These are phyloP conservation scores for Brachynemurus nebulosus DNA, from an alignment of 2,888 invertebrate genomes.

Conservation along the genomic window DNA sequence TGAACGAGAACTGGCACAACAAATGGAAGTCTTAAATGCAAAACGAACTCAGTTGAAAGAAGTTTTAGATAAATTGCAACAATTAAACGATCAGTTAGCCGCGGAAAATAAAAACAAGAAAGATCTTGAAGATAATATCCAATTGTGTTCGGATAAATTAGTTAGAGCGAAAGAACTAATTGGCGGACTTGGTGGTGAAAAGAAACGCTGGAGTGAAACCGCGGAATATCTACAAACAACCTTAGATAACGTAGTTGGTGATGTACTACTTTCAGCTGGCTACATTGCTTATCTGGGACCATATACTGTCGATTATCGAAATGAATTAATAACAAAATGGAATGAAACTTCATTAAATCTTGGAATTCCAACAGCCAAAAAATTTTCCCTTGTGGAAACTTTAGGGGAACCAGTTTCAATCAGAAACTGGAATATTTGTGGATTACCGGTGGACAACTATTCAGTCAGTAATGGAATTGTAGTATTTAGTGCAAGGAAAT, in stretches of 20 bases:
- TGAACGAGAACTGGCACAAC: conserved; percentile 70
- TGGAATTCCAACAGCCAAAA: conserved; percentile 58
- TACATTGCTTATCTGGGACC: conserved; percentile 86
- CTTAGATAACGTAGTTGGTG: conserved; percentile 74
- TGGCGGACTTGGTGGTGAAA: conserved; percentile 82
- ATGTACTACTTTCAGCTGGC: conserved; percentile 79
- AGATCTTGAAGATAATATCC: conserved; percentile 89
- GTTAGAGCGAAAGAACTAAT: conserved; percentile 82
- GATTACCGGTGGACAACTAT: conserved; percentile 80
- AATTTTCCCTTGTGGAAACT: conserved; percentile 59
- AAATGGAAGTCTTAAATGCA: conserved; percentile 87
- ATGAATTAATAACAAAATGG: conserved; percentile 47
- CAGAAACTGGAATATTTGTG: conserved; percentile 78
- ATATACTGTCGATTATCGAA: conserved; percentile 59
- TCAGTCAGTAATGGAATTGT: conserved; percentile 91
- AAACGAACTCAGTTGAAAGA: conserved; percentile 81
- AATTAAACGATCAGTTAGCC: conserved; percentile 90
- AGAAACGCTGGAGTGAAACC: conserved; percentile 76
- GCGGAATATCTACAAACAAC: conserved; percentile 57
- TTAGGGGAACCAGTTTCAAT: conserved; percentile 80
- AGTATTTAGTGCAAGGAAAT: conserved; percentile 67
- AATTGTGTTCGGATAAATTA: conserved; percentile 78
- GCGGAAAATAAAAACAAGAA: conserved; percentile 94
- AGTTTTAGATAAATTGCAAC: conserved; percentile 72
- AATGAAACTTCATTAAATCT: conserved; percentile 35